These are phyloP conservation scores for Amphimedon queenslandica DNA, from an alignment of 37 sponge, comb jelly and placozoan genomes.

Conservation along the genomic window DNA sequence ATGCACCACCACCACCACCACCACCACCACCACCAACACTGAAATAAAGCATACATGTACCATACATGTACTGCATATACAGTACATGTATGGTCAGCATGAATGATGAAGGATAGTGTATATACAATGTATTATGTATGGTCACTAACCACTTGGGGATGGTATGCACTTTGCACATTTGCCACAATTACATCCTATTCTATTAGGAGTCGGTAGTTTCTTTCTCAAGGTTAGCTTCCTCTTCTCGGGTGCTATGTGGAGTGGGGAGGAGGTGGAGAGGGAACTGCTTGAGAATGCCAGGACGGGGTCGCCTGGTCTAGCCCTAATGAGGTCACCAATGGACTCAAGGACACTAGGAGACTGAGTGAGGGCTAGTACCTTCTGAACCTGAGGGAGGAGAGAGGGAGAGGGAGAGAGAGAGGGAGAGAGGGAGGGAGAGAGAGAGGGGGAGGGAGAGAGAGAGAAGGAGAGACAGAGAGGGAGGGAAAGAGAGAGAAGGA, in stretches of 20 bases:
- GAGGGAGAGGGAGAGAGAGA: slow-evolving; percentile 3
- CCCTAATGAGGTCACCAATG: slow-evolving; percentile 33
- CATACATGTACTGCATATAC: neutral
- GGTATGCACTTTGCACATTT: slow-evolving; percentile 40
- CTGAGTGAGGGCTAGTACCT: slow-evolving; percentile 47
- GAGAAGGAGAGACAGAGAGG: slow-evolving; percentile 6
- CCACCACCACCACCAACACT: too few relatives aligned
- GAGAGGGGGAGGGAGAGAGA: slow-evolving; percentile 14
- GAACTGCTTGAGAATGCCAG: neutral
- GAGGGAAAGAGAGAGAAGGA: neutral
- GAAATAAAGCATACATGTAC: too few relatives aligned
- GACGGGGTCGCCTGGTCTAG: slow-evolving; percentile 14
- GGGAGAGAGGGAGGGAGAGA: slow-evolving; percentile 13
- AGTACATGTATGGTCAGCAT: neutral
- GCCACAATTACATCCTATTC: slow-evolving; percentile 21
- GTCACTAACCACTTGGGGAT: slow-evolving; percentile 42
- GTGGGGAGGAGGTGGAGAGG: neutral
- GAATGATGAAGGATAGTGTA: too few relatives aligned
- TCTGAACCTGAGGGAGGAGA: slow-evolving; percentile 36
- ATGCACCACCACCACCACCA: too few relatives aligned
- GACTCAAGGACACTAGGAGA: slow-evolving; percentile 25
- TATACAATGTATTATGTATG: too few relatives aligned
- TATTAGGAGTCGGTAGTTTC: neutral
- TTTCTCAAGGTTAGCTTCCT: slow-evolving; percentile 1
- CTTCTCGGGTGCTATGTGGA: neutral